phyloP scores from a whole-genome alignment of 2,113 vertebrate genomes.

The Protobothrops mucrosquamatus region DNA sequence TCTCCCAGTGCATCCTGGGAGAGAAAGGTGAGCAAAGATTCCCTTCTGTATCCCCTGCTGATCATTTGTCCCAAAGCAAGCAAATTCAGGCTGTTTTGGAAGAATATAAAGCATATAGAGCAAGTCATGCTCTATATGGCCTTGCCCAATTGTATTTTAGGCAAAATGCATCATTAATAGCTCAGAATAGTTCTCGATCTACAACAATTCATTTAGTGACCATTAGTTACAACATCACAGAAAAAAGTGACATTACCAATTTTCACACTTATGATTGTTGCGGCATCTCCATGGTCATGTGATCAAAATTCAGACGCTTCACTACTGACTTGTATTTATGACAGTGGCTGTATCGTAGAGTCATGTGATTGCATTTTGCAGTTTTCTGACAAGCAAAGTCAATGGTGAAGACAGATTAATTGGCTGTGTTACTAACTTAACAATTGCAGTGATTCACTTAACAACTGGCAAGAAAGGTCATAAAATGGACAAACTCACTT shows the following conservation, averaged over 20 bases:
- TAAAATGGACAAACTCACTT: background rate
- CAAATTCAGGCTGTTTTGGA: background rate
- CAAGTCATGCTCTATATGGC: too few species aligned
- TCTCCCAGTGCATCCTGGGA: background rate
- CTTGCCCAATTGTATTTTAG: background rate
- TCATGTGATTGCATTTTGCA: background rate
- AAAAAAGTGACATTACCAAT: background rate
- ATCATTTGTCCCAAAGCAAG: background rate
- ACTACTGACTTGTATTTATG: background rate
- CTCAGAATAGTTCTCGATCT: background rate
- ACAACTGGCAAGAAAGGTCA: background rate
- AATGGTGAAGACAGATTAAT: background rate
- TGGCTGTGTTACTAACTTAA: background rate
- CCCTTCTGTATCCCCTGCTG: background rate
- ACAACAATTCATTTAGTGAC: background rate
- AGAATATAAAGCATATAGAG: too few species aligned
- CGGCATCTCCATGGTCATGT: background rate
- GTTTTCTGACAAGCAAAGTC: background rate
- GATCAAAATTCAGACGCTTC: background rate
- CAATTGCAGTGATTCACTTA: background rate
- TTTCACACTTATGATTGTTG: background rate
- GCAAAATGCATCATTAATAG: background rate
- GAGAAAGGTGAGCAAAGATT: background rate
- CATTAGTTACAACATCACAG: background rate
- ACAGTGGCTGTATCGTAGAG: rapidly evolving